phyloP scores from a whole-genome alignment of 1,140 invertebrate species.

The Chymomyza costata region DNA sequence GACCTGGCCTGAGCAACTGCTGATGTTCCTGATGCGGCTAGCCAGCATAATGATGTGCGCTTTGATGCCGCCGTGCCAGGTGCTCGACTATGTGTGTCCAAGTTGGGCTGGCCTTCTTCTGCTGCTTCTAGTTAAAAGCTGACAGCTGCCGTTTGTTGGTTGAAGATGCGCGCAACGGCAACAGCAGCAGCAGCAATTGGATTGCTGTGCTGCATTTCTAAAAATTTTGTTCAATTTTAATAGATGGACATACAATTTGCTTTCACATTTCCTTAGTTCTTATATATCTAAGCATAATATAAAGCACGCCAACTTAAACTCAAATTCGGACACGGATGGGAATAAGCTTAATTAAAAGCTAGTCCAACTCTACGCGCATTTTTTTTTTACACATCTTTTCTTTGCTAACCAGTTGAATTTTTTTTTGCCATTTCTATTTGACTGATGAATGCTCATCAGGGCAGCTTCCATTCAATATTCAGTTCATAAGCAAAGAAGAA shows the following conservation, averaged over 20 bases:
- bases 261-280: slow-evolving; percentile 13
- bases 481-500: slow-evolving; percentile 60
- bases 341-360: slow-evolving; percentile 62
- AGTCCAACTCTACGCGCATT: neutral
- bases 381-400: slow-evolving; percentile 27
- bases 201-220: slow-evolving; percentile 13
- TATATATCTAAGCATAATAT: slow-evolving; percentile 68
- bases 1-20: neutral
- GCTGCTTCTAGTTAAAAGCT: too few species aligned
- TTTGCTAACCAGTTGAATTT: too few species aligned
- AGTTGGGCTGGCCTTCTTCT: neutral
- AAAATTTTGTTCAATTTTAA: slow-evolving; percentile 67
- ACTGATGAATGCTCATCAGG: slow-evolving; percentile 13
- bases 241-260: slow-evolving; percentile 69
- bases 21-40: slow-evolving; percentile 1
- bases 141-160: too few species aligned
- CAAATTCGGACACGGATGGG: too few species aligned
- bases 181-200: slow-evolving; percentile 12
- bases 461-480: slow-evolving; percentile 48
- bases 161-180: neutral
- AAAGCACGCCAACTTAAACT: too few species aligned
- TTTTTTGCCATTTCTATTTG: slow-evolving; percentile 29
- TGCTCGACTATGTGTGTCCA: too few species aligned
- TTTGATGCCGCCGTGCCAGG: too few species aligned
- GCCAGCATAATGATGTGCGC: slow-evolving; percentile 40